These are phyloP conservation scores for Australoheros facetus DNA, from an alignment of 2,797 vertebrate species.

Conservation along the genomic window DNA sequence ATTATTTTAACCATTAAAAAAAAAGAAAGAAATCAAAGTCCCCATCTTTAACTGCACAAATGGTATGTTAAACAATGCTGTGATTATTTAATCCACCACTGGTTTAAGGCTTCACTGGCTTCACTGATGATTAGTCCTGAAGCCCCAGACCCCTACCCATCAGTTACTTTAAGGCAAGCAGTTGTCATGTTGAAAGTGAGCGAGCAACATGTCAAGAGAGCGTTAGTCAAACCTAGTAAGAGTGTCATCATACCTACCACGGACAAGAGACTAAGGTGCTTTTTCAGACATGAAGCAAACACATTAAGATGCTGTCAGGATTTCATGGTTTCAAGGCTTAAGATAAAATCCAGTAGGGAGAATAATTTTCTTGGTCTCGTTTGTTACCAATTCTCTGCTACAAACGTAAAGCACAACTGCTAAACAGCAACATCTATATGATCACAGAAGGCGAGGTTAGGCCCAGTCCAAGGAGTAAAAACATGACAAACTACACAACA, in stretches of 20 bases:
- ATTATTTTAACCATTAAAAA: not conserved
- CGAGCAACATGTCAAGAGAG: too few relatives aligned
- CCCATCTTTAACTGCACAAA: not conserved
- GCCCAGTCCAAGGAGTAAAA: slow-evolving; percentile 19
- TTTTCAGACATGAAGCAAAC: not conserved
- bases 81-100: not conserved
- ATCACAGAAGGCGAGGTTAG: not conserved
- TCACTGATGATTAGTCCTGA: not conserved
- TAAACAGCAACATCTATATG: slow-evolving; percentile 10
- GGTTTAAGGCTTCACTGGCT: not conserved
- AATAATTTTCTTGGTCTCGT: slow-evolving; percentile 1
- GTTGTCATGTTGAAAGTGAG: not conserved
- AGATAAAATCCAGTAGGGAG: not conserved
- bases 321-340: not conserved
- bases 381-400: slow-evolving; percentile 1
- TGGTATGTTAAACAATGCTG: not conserved
- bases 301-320: not conserved
- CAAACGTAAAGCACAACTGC: not conserved
- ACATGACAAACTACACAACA: slow-evolving; percentile 26
- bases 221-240: not conserved
- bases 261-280: not conserved
- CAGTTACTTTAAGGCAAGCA: not conserved
- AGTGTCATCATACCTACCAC: not conserved
- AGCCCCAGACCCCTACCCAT: not conserved
- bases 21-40: too few relatives aligned